Conservation (phyloP, 2,888 invertebrate genomes). For the Drosophila greeni region DNA sequence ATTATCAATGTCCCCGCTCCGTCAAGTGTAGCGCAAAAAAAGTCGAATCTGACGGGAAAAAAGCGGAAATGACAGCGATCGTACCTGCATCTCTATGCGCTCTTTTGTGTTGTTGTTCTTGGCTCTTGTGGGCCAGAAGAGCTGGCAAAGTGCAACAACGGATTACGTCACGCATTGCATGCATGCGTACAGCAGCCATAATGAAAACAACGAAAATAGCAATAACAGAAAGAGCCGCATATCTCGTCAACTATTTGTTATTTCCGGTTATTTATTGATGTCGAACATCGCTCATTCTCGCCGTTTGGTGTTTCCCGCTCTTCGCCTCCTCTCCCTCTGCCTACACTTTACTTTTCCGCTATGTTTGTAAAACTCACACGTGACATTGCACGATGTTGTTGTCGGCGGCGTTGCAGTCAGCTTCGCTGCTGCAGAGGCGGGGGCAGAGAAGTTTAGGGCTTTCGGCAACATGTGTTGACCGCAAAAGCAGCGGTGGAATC, state of each 20-base stretch:
- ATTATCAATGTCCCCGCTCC: too few species aligned
- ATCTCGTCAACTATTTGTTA: conserved; percentile 57
- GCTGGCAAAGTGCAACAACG: conserved; percentile 54
- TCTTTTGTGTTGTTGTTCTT: conserved; percentile 13
- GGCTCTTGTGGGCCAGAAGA: background rate
- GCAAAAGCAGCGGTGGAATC: conserved; percentile 50
- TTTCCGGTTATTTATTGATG: conserved; percentile 57
- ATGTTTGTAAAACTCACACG: conserved; percentile 15
- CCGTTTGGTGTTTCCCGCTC: background rate
- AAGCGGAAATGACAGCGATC: background rate
- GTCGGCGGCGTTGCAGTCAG: conserved; percentile 5
- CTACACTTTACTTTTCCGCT: background rate
- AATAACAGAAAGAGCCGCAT: conserved; percentile 16
- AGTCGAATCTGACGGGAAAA: too few species aligned
- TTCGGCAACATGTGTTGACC: conserved; percentile 36
- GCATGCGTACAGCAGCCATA: conserved; percentile 42
- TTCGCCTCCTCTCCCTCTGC: background rate
- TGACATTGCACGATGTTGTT: conserved; percentile 25
- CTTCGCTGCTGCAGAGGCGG: conserved; percentile 9
- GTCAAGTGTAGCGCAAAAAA: too few species aligned
- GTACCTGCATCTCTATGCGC: conserved; percentile 12
- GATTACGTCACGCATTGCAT: conserved; percentile 67
- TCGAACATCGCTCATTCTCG: conserved; percentile 2
- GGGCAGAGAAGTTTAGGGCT: conserved; percentile 6
- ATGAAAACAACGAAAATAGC: conserved; percentile 11